Percentiles rank a stretch among this genome's conserved stretches.
Conservation (phyloP, 2,113 vertebrate species). For the Oceanites oceanicus region DNA sequence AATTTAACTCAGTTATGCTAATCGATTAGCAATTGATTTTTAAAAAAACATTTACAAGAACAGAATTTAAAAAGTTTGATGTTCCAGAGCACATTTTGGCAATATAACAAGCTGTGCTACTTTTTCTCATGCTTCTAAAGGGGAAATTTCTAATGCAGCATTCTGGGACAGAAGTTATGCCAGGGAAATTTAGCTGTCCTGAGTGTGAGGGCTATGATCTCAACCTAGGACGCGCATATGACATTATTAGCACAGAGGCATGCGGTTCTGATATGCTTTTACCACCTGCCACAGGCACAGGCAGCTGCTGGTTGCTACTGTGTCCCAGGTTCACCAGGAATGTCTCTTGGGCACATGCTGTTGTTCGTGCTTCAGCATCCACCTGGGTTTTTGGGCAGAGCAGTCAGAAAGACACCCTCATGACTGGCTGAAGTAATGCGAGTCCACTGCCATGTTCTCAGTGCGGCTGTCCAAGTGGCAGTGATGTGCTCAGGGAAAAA, state of each 20-base stretch:
- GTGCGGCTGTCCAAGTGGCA: neutral
- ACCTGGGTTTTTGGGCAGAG: neutral
- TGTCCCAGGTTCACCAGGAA: neutral
- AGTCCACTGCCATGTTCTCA: neutral
- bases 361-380: neutral
- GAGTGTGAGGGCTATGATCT: neutral
- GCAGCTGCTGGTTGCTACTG: neutral
- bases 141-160: neutral
- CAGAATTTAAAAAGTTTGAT: neutral
- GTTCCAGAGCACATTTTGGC: neutral
- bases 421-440: neutral
- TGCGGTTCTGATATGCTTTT: neutral
- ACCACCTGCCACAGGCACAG: neutral
- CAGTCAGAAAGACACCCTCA: no score
- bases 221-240: fast-evolving
- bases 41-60: neutral
- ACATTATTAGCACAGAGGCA: neutral
- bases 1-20: neutral
- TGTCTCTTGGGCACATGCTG: neutral
- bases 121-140: neutral
- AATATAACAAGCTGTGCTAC: neutral
- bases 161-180: neutral
- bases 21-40: neutral
- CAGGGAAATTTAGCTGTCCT: neutral
- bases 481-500: neutral